These are phyloP conservation scores for Mus minutoides DNA, from an alignment of 2,797 vertebrate genomes.

Conservation along the genomic window DNA sequence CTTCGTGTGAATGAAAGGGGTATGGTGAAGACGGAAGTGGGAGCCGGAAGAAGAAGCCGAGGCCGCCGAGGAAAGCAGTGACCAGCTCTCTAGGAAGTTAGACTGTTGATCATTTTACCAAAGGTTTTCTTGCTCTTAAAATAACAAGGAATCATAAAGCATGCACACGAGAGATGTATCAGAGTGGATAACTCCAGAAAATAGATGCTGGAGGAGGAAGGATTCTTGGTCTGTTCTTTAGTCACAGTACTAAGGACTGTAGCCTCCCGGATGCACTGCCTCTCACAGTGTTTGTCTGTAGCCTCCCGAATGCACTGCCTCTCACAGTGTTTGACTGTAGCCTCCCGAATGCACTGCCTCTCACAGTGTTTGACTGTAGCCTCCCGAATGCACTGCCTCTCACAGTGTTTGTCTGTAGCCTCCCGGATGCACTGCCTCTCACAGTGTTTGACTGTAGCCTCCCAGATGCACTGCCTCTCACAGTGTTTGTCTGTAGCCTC, in stretches of 20 bases:
- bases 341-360: neutral
- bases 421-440: neutral
- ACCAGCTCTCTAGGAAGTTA: neutral
- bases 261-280: neutral
- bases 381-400: neutral
- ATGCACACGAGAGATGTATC: neutral
- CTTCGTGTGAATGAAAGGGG: neutral
- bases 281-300: neutral
- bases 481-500: neutral
- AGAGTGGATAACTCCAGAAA: neutral
- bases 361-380: neutral
- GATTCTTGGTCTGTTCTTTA: neutral
- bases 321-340: neutral
- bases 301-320: neutral
- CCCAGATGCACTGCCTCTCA: neutral
- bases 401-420: neutral
- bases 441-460: neutral
- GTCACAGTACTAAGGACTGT: neutral
- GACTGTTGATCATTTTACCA: neutral
- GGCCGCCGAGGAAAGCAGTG: neutral
- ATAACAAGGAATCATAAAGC: neutral
- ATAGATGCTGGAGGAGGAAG: neutral
- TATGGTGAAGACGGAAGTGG: neutral
- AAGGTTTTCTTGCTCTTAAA: constrained; percentile 41
- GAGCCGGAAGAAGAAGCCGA: neutral